Evolutionary conservation across 2,797 vertebrate species (phyloP).

Genomic region (Gallinago stenura): DNA sequence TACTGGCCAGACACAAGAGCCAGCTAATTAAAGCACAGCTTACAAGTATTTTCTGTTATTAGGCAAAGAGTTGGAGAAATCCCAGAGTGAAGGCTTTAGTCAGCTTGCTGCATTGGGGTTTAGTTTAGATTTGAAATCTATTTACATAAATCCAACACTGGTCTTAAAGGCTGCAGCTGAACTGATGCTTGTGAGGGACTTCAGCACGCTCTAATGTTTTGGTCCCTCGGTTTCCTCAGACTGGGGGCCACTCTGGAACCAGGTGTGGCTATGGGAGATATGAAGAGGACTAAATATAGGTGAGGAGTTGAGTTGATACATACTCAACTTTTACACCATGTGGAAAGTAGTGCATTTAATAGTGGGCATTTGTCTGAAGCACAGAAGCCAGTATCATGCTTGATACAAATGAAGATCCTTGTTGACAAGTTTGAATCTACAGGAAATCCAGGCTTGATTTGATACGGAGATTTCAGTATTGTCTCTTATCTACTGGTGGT

Average conservation of each 20-base stretch:
- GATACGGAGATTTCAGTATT: not conserved
- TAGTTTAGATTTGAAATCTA: not conserved
- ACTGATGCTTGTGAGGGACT: not conserved
- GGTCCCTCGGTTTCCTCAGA: not conserved
- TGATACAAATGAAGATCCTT: not conserved
- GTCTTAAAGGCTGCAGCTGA: not conserved
- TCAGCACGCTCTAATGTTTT: not conserved
- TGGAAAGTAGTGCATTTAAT: not conserved
- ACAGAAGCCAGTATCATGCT: not conserved
- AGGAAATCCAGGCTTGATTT: not conserved
- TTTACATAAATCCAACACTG: not conserved
- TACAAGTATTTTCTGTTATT: not conserved
- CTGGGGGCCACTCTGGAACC: not conserved
- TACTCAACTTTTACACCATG: not conserved
- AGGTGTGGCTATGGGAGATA: not conserved
- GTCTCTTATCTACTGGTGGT: not conserved
- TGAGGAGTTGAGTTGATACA: not conserved
- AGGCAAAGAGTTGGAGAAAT: constrained; percentile 15
- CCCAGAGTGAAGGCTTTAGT: not conserved
- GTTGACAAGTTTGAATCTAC: not conserved
- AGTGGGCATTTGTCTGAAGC: not conserved
- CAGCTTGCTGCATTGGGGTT: not conserved
- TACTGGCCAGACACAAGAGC: not conserved
- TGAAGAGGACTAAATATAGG: not conserved
- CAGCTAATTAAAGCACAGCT: constrained; percentile 5